Conservation (phyloP, 2,797 vertebrate species). For the Onychomys arenicola region DNA sequence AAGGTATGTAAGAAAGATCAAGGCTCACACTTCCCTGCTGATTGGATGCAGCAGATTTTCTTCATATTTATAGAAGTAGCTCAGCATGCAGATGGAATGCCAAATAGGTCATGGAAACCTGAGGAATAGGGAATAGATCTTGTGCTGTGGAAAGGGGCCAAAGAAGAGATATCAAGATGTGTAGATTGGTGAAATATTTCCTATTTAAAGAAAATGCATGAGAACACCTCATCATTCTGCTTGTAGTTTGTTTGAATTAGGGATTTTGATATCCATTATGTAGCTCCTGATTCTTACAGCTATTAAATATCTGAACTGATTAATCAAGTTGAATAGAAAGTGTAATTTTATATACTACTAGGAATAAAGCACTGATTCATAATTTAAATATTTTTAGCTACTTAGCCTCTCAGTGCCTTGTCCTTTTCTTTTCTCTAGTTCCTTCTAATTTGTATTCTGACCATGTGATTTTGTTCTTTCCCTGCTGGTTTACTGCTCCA, state of each 20-base stretch:
- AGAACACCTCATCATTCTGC: conserved; percentile 41
- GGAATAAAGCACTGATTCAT: conserved; percentile 38
- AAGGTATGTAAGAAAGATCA: conserved; percentile 53
- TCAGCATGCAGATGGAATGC: conserved; percentile 45
- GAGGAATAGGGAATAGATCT: conserved; percentile 21
- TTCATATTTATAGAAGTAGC: conserved; percentile 48
- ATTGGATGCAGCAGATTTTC: conserved; percentile 42
- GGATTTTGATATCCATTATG: conserved; percentile 41
- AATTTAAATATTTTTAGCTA: conserved; percentile 55
- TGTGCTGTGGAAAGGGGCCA: conserved; percentile 27
- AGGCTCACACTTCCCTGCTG: conserved; percentile 53
- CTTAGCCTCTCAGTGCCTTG: conserved; percentile 39
- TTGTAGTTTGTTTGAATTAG: conserved; percentile 27
- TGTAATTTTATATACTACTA: conserved; percentile 44
- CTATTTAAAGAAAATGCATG: conserved; percentile 34
- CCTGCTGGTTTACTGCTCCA: not conserved
- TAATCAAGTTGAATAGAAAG: conserved; percentile 48
- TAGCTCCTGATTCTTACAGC: conserved; percentile 45
- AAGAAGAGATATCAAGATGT: conserved; percentile 43
- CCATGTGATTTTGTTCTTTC: conserved; percentile 42
- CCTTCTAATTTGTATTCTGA: conserved; percentile 44
- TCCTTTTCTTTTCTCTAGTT: not conserved
- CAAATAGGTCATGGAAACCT: conserved; percentile 52
- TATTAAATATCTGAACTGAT: conserved; percentile 58
- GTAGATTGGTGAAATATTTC: conserved; percentile 14